Percentiles rank a stretch among this genome's conserved stretches.
Evolutionary conservation across 2,888 invertebrate genomes (phyloP).

Genomic region (Raillietiella orientalis): DNA sequence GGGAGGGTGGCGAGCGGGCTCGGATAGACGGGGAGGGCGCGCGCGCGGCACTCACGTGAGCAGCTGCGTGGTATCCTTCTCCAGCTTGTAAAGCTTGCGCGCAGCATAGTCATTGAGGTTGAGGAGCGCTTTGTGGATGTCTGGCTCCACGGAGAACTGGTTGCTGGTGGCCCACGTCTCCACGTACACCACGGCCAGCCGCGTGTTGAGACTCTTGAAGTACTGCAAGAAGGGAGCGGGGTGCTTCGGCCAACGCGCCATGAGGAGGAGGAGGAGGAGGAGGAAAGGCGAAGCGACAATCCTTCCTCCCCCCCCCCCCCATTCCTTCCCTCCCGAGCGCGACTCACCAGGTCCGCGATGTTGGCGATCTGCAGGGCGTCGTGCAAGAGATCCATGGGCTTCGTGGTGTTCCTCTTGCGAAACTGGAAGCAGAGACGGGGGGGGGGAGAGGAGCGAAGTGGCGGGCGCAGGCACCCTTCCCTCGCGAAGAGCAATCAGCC

Average conservation of each 20-base stretch:
- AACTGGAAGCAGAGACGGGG: conserved; percentile 25
- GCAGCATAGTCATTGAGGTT: conserved; percentile 74
- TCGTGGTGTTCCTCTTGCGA: conserved; percentile 62
- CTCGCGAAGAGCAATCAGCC: no score
- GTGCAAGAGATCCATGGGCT: conserved; percentile 54
- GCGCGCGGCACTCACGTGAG: conserved; percentile 52
- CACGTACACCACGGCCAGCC: conserved; percentile 79
- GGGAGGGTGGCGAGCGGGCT: no score
- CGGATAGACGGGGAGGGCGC: no score
- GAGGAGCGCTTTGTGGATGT: conserved; percentile 56
- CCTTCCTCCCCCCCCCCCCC: no score
- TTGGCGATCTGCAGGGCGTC: conserved; percentile 91
- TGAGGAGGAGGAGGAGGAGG: background rate
- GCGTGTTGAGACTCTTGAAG: conserved; percentile 53
- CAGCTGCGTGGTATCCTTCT: conserved; percentile 68
- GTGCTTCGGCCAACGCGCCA: background rate
- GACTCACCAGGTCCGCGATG: conserved; percentile 75
- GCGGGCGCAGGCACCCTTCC: no score
- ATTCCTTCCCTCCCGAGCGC: conserved; percentile 1
- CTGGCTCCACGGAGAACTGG: conserved; percentile 34
- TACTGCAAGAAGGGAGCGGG: conserved; percentile 32
- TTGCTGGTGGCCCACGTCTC: conserved; percentile 87
- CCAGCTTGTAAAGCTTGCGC: conserved; percentile 47
- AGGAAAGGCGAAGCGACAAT: no score
- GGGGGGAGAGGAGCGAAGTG: no score